Evolutionary conservation across 2,113 vertebrate genomes (phyloP).

Genomic region (Poeciliopsis prolifica): DNA sequence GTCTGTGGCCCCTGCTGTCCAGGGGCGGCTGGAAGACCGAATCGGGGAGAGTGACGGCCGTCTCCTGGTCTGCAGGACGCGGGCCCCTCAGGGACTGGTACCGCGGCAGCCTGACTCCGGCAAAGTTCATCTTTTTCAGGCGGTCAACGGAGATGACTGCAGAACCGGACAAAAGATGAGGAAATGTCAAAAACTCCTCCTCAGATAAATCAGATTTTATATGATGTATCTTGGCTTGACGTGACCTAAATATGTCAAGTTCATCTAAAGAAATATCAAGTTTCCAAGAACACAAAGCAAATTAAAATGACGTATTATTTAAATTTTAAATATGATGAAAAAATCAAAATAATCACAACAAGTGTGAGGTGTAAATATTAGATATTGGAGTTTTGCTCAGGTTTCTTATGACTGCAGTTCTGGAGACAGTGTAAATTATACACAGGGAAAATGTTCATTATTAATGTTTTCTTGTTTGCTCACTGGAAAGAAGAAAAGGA

Average conservation of each 20-base stretch:
- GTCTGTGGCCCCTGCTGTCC: slow-evolving; percentile 75
- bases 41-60: slow-evolving; percentile 87
- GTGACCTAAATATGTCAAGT: too few relatives aligned
- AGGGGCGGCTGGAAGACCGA: slow-evolving; percentile 80
- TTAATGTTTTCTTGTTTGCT: neutral
- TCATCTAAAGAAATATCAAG: too few relatives aligned
- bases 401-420: neutral
- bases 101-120: slow-evolving; percentile 85
- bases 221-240: too few relatives aligned
- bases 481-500: too few relatives aligned
- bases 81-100: slow-evolving; percentile 88
- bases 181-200: neutral
- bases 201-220: neutral
- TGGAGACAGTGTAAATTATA: neutral
- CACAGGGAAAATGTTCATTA: neutral
- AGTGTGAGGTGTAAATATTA: neutral
- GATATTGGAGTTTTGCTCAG: neutral
- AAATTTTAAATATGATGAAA: too few relatives aligned
- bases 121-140: slow-evolving; percentile 89
- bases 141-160: slow-evolving; percentile 92
- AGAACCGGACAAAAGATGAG: neutral
- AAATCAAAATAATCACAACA: too few relatives aligned
- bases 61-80: slow-evolving; percentile 86
- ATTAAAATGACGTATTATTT: too few relatives aligned
- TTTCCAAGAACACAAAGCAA: too few relatives aligned